Percentiles rank a stretch among this genome's conserved stretches.
These are phyloP conservation scores for Lomographa bimaculata DNA, from an alignment of 2,888 invertebrate species.

Conservation along the genomic window DNA sequence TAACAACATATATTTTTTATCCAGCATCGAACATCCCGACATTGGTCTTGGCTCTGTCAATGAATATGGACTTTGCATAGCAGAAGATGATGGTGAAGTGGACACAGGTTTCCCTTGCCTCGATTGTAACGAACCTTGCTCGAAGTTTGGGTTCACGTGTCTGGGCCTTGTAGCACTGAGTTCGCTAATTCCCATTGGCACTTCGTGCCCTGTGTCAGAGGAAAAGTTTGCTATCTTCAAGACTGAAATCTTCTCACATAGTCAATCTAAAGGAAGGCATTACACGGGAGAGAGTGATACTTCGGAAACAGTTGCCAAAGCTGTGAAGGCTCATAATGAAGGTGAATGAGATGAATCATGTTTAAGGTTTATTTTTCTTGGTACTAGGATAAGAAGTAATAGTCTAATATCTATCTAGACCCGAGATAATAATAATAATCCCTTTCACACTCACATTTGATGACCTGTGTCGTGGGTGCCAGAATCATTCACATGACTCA, in stretches of 20 bases:
- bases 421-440: no score
- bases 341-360: conserved; percentile 51
- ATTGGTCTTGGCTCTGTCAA: conserved; percentile 85
- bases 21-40: conserved; percentile 86
- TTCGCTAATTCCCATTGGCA: conserved; percentile 16
- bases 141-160: conserved; percentile 96
- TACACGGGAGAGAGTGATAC: conserved; percentile 75
- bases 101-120: conserved; percentile 96
- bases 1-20: no score
- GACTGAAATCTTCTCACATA: conserved; percentile 56
- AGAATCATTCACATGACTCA: no score
- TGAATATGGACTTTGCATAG: conserved; percentile 95
- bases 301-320: conserved; percentile 70
- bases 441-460: no score
- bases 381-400: no score
- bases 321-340: conserved; percentile 75
- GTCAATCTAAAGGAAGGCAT: conserved; percentile 64
- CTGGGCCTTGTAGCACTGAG: conserved; percentile 89
- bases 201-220: conserved; percentile 7
- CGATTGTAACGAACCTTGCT: conserved; percentile 93
- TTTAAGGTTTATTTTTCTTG: no score
- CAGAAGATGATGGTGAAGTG: conserved; percentile 98
- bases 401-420: no score
- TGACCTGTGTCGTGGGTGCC: no score
- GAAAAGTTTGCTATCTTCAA: conserved; percentile 42